Conservation (phyloP, 2,888 invertebrate genomes). For the Conistra vaccinii region DNA sequence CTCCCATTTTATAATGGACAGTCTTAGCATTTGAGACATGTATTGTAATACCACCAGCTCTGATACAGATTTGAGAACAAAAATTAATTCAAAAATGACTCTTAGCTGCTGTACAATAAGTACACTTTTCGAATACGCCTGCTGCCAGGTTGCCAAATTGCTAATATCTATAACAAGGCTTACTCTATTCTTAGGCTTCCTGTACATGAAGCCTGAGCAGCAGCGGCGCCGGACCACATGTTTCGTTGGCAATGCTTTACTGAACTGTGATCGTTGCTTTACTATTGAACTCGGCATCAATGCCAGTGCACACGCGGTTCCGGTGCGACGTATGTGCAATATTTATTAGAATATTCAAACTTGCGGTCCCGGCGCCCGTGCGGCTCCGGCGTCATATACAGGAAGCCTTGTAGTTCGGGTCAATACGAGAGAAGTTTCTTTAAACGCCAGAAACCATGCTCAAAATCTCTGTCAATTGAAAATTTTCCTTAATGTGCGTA, state of each 20-base stretch:
- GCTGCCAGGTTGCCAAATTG: neutral
- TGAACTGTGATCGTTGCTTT: no score
- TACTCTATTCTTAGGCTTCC: neutral
- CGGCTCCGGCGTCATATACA: no score
- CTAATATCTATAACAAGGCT: neutral
- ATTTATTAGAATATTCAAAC: no score
- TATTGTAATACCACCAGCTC: neutral
- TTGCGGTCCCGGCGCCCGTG: no score
- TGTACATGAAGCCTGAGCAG: no score
- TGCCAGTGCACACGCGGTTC: no score
- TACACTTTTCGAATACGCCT: conserved; percentile 18
- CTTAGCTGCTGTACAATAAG: conserved; percentile 6
- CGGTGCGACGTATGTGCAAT: no score
- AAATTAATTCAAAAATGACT: neutral
- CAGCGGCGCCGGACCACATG: no score
- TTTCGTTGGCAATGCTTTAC: no score
- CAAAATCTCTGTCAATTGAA: neutral
- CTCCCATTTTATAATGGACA: conserved; percentile 18
- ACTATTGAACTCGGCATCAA: no score
- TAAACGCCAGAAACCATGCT: neutral
- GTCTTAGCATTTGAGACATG: conserved; percentile 48
- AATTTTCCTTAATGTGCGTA: neutral
- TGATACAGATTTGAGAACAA: neutral
- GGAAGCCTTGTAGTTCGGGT: neutral
- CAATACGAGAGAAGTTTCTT: neutral